Evolutionary conservation across 2,797 vertebrate species (phyloP).

Genomic region (Strix occidentalis): DNA sequence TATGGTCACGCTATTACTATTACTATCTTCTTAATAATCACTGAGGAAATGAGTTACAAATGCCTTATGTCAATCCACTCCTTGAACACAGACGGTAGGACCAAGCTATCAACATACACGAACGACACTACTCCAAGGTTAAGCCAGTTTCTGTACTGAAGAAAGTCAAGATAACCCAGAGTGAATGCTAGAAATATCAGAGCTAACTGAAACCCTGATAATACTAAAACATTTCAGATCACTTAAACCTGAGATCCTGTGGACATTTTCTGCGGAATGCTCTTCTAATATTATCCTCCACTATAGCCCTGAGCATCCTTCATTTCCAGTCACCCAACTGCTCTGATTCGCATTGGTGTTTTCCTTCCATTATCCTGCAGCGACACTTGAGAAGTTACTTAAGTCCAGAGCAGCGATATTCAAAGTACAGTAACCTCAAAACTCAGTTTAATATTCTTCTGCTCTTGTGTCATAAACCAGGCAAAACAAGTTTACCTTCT

Average conservation of each 20-base stretch:
- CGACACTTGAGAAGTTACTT: too few species aligned
- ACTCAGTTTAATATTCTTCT: background rate
- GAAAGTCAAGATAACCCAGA: background rate
- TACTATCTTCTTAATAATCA: background rate
- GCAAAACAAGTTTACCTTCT: background rate
- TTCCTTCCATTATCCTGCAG: background rate
- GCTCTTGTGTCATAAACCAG: accelerated
- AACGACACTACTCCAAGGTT: background rate
- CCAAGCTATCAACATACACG: accelerated
- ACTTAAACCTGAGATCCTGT: background rate
- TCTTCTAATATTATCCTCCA: background rate
- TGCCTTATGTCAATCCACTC: background rate
- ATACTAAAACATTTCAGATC: background rate
- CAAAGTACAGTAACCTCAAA: background rate
- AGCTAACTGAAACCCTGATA: background rate
- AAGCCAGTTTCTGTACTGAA: background rate
- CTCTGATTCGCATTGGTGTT: background rate
- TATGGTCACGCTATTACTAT: background rate
- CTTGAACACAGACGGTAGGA: background rate
- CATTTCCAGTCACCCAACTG: background rate
- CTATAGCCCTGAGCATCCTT: accelerated
- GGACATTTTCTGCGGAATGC: accelerated
- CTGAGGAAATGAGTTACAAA: background rate
- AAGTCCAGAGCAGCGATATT: accelerated
- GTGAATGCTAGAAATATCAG: background rate